Evolutionary conservation across 1,140 invertebrate genomes (phyloP).

Genomic region (Trachymyrmex cornetzi): DNA sequence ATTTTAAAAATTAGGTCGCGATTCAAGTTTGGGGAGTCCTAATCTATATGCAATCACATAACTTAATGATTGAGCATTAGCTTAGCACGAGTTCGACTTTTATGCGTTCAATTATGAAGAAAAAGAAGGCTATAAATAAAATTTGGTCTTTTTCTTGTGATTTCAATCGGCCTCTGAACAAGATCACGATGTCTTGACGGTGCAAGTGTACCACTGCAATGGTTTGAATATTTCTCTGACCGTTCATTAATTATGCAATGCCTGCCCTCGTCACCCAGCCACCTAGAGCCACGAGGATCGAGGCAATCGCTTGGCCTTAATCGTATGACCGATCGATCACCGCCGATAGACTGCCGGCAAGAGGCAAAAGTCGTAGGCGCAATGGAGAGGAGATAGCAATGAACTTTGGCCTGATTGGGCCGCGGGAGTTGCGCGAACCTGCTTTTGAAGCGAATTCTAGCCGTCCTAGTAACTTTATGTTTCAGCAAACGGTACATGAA

Average conservation of each 20-base stretch:
- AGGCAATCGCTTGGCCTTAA: constrained; percentile 75
- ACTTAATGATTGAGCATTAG: not conserved
- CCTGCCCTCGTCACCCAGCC: constrained; percentile 67
- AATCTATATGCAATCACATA: not conserved
- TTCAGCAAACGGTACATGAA: constrained; percentile 38
- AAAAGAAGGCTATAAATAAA: constrained; percentile 2
- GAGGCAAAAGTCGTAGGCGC: constrained; percentile 24
- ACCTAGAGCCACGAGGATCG: constrained; percentile 54
- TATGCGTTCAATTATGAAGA: not conserved
- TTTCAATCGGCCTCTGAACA: not conserved
- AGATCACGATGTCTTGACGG: not conserved
- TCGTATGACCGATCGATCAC: constrained; percentile 71
- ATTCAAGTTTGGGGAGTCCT: too few species aligned
- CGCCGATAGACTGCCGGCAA: constrained; percentile 45
- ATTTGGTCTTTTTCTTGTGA: not conserved
- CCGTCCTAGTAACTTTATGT: constrained; percentile 36
- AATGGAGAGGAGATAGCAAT: constrained; percentile 23
- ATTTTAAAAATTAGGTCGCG: too few species aligned
- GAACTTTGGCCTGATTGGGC: constrained; percentile 53
- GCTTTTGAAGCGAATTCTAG: constrained; percentile 36
- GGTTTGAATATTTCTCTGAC: constrained; percentile 73
- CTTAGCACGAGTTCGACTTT: not conserved
- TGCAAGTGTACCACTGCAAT: not conserved
- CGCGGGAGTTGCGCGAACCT: constrained; percentile 39
- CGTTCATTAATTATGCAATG: constrained; percentile 79